These are phyloP conservation scores for Cosmopolites sordidus DNA, from an alignment of 2,888 invertebrate species.

Conservation along the genomic window DNA sequence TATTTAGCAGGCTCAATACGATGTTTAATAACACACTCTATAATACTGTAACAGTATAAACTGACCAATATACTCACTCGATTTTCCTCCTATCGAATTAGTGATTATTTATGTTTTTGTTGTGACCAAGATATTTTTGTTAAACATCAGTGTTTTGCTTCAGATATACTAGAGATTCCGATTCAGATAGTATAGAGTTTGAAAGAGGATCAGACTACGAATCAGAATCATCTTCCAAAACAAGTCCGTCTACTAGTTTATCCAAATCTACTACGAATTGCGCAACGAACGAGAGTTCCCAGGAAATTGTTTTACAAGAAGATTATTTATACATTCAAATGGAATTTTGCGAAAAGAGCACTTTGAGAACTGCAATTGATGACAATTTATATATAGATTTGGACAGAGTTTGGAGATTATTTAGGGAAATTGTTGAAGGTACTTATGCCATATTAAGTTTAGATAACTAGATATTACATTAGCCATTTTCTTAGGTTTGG, in stretches of 20 bases:
- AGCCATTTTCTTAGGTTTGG: slow-evolving; percentile 51
- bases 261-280: slow-evolving; percentile 10
- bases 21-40: no score
- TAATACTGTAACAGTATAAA: no score
- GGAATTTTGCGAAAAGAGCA: slow-evolving; percentile 98
- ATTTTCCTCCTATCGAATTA: no score
- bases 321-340: slow-evolving; percentile 87
- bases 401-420: slow-evolving; percentile 83
- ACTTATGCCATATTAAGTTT: no score
- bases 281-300: slow-evolving; percentile 9
- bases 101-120: no score
- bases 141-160: no score
- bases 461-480: no score
- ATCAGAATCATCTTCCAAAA: slow-evolving; percentile 22
- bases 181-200: slow-evolving; percentile 61
- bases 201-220: slow-evolving; percentile 45
- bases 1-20: no score
- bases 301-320: slow-evolving; percentile 28
- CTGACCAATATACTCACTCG: no score
- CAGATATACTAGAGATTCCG: no score
- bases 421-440: slow-evolving; percentile 91
- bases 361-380: slow-evolving; percentile 85
- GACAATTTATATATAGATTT: slow-evolving; percentile 69
- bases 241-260: slow-evolving; percentile 12
- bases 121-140: no score